A percentile compares a stretch with the other conserved stretches of the same genome.
phyloP scores from a whole-genome alignment of 2,888 invertebrate genomes.

The Dolichomitus sp. region DNA sequence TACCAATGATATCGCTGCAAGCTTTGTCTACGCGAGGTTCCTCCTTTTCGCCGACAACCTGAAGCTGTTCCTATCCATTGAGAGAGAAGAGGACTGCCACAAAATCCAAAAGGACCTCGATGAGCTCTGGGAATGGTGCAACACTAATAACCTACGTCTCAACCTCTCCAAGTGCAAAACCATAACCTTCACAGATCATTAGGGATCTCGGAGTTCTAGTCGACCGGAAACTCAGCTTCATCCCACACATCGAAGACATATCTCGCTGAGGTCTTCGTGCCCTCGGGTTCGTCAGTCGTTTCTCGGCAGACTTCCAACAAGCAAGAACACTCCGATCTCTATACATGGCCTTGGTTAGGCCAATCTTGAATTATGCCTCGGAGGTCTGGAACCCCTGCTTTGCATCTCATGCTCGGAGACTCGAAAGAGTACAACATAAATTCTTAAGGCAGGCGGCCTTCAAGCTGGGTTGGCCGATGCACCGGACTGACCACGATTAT shows the following conservation, averaged over 20 bases:
- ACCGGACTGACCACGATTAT: background rate
- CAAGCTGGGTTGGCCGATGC: background rate
- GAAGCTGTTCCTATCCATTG: background rate
- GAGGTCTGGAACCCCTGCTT: background rate
- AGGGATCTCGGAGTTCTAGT: background rate
- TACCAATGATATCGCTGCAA: conserved; percentile 25
- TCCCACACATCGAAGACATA: background rate
- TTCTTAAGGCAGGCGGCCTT: background rate
- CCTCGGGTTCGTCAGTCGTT: background rate
- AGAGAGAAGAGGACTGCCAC: background rate
- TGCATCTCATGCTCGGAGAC: background rate
- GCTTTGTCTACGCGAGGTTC: background rate
- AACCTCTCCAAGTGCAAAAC: background rate
- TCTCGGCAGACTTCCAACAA: background rate
- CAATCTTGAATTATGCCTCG: background rate
- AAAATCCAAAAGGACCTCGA: background rate
- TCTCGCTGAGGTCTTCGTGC: background rate
- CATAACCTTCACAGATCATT: background rate
- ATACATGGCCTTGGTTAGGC: background rate
- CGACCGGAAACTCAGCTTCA: background rate
- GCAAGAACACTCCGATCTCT: background rate
- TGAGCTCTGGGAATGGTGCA: background rate
- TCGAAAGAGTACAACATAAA: conserved; percentile 6
- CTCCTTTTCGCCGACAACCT: conserved; percentile 39
- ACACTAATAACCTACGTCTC: background rate